Evolutionary conservation across 2,888 invertebrate species (phyloP), one percentile per base, ranked within the genome.

Genomic region (Meandrusa payeni): DNA sequence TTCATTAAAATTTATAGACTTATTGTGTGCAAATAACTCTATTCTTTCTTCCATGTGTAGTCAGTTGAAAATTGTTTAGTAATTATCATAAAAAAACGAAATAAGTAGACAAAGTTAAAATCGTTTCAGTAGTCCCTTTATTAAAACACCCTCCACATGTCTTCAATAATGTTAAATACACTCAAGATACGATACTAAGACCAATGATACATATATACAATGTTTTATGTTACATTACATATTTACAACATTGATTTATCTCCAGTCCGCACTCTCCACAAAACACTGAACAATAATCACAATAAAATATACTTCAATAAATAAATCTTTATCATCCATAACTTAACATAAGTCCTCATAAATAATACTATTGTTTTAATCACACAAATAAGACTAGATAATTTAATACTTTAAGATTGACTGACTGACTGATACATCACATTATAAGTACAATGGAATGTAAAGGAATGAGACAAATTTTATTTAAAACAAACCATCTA

Each of bases 61-160:
- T n/a, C n/a, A n/a, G n/a, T n/a, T n/a, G n/a, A n/a, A n/a, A n/a
- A n/a, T n/a, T n/a, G 15, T 15, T 15, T 7, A n/a, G 15, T 27
- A 13, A 11, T 6, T 24, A 33, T 19, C 17, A 37, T 37, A 20
- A 11, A 23, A 12, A 20, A n/a, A 20, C n/a, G 2, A 11, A 34
- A 22, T 2, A 28, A 28, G 42, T 38, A 36, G 39, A 61, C 66
- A 68, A 52, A 54, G 46, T 46, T 47, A 48, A 42, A 29, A 38
- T 51, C 28, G 59, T 61, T 72, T 76, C 69, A 67, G 71, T 75
- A 68, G 65, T 79, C 73, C 73, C 74, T 86, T 85, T 87, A 86
- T 78, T 86, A 85, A 86, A 87, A 86, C 83, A 82, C 80, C 82
- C 80, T 77, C 76, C 76, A 78, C 74, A 71, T 71, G 68, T 72